These are phyloP conservation scores for Formica exsecta DNA, from an alignment of 1,140 invertebrate genomes.

Conservation along the genomic window DNA sequence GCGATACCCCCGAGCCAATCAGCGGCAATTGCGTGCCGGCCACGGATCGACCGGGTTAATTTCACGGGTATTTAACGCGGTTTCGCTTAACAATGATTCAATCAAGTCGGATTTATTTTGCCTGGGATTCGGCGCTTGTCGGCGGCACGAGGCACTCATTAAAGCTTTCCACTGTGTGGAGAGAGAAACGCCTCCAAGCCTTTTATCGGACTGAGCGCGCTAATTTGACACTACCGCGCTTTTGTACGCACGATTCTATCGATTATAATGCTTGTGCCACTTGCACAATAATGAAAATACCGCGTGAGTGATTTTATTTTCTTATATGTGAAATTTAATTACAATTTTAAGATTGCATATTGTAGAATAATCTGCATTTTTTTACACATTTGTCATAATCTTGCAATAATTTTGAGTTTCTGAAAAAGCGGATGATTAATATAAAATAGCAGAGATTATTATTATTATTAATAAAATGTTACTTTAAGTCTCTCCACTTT, in stretches of 20 bases:
- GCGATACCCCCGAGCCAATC: slow-evolving; percentile 78
- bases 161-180: slow-evolving; percentile 67
- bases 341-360: background rate
- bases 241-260: slow-evolving; percentile 48
- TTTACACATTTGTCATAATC: background rate
- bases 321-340: background rate
- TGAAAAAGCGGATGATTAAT: background rate
- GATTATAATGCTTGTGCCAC: slow-evolving; percentile 25
- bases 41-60: slow-evolving; percentile 80
- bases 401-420: background rate
- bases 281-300: slow-evolving; percentile 19
- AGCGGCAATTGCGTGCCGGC: slow-evolving; percentile 76
- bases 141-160: slow-evolving; percentile 78
- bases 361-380: background rate
- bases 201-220: slow-evolving; percentile 65
- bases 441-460: background rate
- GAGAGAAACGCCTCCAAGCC: slow-evolving; percentile 72
- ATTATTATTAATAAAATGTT: slow-evolving; percentile 23
- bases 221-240: slow-evolving; percentile 9
- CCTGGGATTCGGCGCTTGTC: slow-evolving; percentile 68
- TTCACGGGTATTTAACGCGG: slow-evolving; percentile 86
- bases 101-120: slow-evolving; percentile 83
- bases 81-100: slow-evolving; percentile 83
- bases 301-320: background rate
- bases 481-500: background rate